Evolutionary conservation across 2,797 vertebrate species (phyloP).

Genomic region (Fundulus diaphanus): DNA sequence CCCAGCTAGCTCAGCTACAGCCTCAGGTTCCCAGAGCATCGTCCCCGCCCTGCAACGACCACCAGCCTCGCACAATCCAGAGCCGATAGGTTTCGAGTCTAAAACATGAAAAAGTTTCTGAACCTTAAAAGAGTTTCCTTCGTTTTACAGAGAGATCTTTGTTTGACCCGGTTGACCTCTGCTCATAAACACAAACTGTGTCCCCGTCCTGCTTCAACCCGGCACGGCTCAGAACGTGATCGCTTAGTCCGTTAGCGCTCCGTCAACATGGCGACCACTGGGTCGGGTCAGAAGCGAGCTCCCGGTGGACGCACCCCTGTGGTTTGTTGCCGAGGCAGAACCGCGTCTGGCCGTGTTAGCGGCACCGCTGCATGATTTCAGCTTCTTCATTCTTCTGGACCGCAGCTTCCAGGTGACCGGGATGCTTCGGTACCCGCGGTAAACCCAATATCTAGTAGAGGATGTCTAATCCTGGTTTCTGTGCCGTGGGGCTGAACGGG

Average conservation of each 20-base stretch:
- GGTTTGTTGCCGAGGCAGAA: constrained; percentile 32
- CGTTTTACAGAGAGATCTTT: constrained; percentile 9
- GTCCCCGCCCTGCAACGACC: constrained; percentile 41
- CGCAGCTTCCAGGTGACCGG: constrained; percentile 21
- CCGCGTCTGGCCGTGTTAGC: constrained; percentile 30
- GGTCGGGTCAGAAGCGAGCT: constrained; percentile 19
- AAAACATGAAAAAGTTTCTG: constrained; percentile 5
- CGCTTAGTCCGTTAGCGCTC: constrained; percentile 15
- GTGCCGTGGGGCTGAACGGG: constrained; percentile 19
- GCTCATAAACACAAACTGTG: constrained; percentile 20
- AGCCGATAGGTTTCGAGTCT: constrained; percentile 10
- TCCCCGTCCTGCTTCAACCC: constrained; percentile 34
- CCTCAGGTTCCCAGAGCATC: constrained; percentile 50
- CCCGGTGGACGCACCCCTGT: constrained; percentile 33
- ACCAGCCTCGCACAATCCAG: constrained; percentile 48
- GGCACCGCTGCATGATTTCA: not conserved
- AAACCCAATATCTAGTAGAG: too few species aligned
- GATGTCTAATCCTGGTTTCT: constrained; percentile 13
- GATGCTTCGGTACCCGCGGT: too few species aligned
- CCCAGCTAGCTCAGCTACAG: constrained; percentile 52
- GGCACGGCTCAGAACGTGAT: constrained; percentile 13
- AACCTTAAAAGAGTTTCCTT: constrained; percentile 19
- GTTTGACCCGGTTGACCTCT: constrained; percentile 24
- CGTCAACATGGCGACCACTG: constrained; percentile 10
- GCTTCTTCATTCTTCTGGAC: constrained; percentile 13